phyloP scores from a whole-genome alignment of 2,888 invertebrate species.

The Heteromurus nitidus region DNA sequence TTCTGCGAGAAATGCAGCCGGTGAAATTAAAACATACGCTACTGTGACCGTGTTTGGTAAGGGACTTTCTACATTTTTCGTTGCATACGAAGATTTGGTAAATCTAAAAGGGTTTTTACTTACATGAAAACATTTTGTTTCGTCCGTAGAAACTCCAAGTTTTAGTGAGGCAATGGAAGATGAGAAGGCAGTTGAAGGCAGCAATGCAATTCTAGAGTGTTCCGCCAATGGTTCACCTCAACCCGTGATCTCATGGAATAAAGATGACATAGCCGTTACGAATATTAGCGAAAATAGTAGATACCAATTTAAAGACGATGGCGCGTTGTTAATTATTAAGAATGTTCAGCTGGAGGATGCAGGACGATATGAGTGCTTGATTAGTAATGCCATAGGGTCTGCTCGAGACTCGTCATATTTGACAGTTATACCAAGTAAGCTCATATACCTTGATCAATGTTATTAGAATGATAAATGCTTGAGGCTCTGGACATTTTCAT shows the following conservation, averaged over 20 bases:
- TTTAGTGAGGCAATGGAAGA: conserved; percentile 90
- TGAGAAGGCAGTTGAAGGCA: conserved; percentile 87
- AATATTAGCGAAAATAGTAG: conserved; percentile 79
- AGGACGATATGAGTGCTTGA: conserved; percentile 92
- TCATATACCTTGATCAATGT: background rate
- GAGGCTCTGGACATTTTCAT: background rate
- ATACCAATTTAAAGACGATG: conserved; percentile 90
- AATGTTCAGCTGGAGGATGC: conserved; percentile 86
- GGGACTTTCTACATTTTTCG: too few species aligned
- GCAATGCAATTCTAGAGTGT: conserved; percentile 91
- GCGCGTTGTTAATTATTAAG: conserved; percentile 91
- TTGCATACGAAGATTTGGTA: too few species aligned
- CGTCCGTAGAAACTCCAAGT: conserved; percentile 85
- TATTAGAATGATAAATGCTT: background rate
- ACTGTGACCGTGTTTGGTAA: conserved; percentile 85
- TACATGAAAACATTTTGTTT: background rate
- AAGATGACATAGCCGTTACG: conserved; percentile 82
- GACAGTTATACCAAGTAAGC: conserved; percentile 80
- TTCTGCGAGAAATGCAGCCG: conserved; percentile 92
- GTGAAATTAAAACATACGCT: conserved; percentile 89
- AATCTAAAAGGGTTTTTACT: too few species aligned
- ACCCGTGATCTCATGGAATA: conserved; percentile 88
- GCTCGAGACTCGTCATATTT: conserved; percentile 84
- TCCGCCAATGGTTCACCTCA: conserved; percentile 89
- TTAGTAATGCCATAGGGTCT: conserved; percentile 89